Evolutionary conservation across 2,113 vertebrate species (phyloP).

Genomic region (Synodontis membranacea): DNA sequence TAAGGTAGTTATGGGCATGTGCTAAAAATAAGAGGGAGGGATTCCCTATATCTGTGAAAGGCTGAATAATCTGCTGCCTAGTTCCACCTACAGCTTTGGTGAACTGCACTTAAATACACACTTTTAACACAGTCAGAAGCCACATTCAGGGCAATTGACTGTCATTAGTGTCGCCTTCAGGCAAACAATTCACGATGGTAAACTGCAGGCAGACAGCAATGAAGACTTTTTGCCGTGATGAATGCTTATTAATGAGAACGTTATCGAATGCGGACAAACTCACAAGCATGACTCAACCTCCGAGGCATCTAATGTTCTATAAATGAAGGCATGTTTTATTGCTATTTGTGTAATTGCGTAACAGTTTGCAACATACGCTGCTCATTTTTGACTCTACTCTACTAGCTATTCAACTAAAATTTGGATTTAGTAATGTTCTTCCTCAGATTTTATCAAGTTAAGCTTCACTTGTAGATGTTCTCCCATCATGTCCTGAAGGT

Average conservation of each 20-base stretch:
- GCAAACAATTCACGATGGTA: conserved; percentile 16
- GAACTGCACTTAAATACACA: conserved; percentile 11
- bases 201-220: conserved; percentile 23
- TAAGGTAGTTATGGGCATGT: neutral
- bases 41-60: conserved; percentile 19
- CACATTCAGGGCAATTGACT: conserved; percentile 21
- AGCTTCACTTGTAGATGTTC: conserved; percentile 3
- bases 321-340: neutral
- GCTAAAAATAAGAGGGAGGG: conserved; percentile 45
- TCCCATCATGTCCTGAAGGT: conserved; percentile 13
- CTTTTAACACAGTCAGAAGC: conserved; percentile 32
- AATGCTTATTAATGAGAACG: conserved; percentile 10
- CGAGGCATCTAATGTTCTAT: neutral
- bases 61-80: conserved; percentile 7
- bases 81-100: conserved; percentile 18
- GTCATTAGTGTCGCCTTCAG: conserved; percentile 31
- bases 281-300: neutral
- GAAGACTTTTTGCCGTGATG: neutral
- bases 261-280: conserved; percentile 25
- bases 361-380: neutral
- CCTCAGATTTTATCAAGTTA: neutral
- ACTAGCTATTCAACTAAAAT: neutral
- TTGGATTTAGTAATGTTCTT: neutral
- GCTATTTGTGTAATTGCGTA: neutral
- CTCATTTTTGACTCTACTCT: neutral